phyloP scores from a whole-genome alignment of 2,113 vertebrate species.

The Mirounga angustirostris region DNA sequence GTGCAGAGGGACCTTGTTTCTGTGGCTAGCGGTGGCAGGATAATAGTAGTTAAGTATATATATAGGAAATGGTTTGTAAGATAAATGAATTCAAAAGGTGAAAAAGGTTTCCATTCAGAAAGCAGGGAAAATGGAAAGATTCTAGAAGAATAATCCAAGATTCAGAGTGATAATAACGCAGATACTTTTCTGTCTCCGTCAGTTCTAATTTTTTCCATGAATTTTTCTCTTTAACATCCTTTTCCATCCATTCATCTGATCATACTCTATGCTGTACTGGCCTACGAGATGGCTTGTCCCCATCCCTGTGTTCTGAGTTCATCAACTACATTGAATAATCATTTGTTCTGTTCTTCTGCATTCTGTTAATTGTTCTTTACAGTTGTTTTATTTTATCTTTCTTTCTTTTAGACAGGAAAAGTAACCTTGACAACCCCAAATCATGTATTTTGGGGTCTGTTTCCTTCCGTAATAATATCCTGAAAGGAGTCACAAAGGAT shows the following conservation, averaged over 20 bases:
- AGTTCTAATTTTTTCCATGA: conserved; percentile 18
- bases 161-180: background rate
- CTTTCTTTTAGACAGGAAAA: conserved; percentile 71
- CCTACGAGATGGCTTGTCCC: background rate
- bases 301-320: background rate
- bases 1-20: background rate
- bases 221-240: background rate
- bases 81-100: conserved; percentile 7
- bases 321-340: background rate
- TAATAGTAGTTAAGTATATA: background rate
- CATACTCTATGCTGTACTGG: background rate
- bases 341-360: background rate
- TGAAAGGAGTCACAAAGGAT: conserved; percentile 62
- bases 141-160: background rate
- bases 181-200: background rate
- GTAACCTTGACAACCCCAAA: conserved; percentile 35
- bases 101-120: conserved; percentile 6
- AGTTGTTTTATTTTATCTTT: conserved; percentile 61
- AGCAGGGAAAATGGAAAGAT: conserved; percentile 4
- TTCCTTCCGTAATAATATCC: conserved; percentile 63
- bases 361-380: conserved; percentile 42
- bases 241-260: background rate
- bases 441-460: conserved; percentile 49
- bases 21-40: background rate
- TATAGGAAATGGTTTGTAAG: conserved; percentile 22